Conservation (phyloP, 2,888 invertebrate species). For the Carterocephalus palaemon region DNA sequence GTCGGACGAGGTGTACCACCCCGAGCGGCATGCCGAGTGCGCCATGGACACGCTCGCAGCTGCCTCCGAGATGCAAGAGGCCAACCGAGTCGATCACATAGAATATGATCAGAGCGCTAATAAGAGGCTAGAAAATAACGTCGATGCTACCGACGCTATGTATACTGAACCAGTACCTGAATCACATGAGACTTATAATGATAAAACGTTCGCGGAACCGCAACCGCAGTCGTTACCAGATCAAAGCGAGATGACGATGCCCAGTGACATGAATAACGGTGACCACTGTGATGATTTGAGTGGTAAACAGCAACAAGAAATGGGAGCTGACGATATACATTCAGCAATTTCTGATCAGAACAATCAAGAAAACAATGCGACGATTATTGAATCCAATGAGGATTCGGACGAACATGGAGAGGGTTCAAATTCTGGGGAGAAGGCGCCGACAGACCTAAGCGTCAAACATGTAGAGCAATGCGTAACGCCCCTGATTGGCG, state of each 20-base stretch:
- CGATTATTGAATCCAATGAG: conserved; percentile 12
- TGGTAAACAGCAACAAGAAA: conserved; percentile 24
- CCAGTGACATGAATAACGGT: conserved; percentile 37
- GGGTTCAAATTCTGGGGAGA: conserved; percentile 50
- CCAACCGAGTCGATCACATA: conserved; percentile 47
- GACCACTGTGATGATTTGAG: conserved; percentile 31
- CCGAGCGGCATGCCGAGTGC: conserved; percentile 47
- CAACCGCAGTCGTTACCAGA: conserved; percentile 44
- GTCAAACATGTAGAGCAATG: conserved; percentile 58
- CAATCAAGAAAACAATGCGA: conserved; percentile 27
- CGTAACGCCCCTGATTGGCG: conserved; percentile 40
- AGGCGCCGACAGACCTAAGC: conserved; percentile 79
- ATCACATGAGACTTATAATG: conserved; percentile 45
- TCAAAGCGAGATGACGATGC: conserved; percentile 44
- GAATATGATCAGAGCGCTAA: conserved; percentile 51
- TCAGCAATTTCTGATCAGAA: conserved; percentile 31
- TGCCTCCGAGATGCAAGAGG: conserved; percentile 42
- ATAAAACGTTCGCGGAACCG: conserved; percentile 43
- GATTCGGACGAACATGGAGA: conserved; percentile 27
- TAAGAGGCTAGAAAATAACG: conserved; percentile 53
- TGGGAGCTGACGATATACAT: conserved; percentile 28
- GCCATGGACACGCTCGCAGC: conserved; percentile 47
- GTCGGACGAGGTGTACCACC: conserved; percentile 50
- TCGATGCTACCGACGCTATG: conserved; percentile 42
- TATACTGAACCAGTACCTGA: conserved; percentile 61